Base-by-base conservation (phyloP, 53 echinoderm and acorn worm genomes). In the Apostichopus leukothele region DNA sequence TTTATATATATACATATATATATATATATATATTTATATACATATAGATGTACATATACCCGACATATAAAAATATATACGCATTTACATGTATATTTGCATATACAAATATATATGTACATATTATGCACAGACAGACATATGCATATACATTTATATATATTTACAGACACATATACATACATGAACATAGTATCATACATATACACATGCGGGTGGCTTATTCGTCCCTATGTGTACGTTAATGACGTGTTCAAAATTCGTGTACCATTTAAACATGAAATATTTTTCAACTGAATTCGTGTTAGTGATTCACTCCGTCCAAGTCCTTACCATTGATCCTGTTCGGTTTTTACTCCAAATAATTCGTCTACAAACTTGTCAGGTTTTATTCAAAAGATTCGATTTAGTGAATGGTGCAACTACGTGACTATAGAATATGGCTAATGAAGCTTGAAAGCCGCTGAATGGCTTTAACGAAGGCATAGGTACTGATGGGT, bases 311-410 rank as follows among this genome's bases (percentile, higher is more conserved):
- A 80, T 53, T 80, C 80, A 80, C 54, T 53, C 20, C 4, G 21
- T 7, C 55, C 21, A 5, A 18, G 53, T 53, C n/a, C 53, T 54
- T 55, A 21, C 80, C 59, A 55, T 55, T 80, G 53, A 80, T 80
- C 55, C 54, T 59, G 13, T 10, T 54, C 22, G 22, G 80, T 80
- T 80, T 80, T 80, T 53, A 53, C 80, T 80, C 51, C 53, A 80
- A 54, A 80, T 80, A 80, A 80, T 53, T 80, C 80, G 53, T 59
- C 80, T 19, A 57, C 19, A 80, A 80, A 55, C 80, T 80, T 80
- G 80, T 80, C 80, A 80, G 80, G 54, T 54, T 79, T 80, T 80
- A 80, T 80, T 80, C 80, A 13, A 80, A 80, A 53, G 80, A 59
- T 53, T 80, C 55, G 59, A 80, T 55, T 54, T 59, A 53, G 77